Evolutionary conservation across 2,797 vertebrate species (phyloP).

Genomic region (Sebastes dallii): DNA sequence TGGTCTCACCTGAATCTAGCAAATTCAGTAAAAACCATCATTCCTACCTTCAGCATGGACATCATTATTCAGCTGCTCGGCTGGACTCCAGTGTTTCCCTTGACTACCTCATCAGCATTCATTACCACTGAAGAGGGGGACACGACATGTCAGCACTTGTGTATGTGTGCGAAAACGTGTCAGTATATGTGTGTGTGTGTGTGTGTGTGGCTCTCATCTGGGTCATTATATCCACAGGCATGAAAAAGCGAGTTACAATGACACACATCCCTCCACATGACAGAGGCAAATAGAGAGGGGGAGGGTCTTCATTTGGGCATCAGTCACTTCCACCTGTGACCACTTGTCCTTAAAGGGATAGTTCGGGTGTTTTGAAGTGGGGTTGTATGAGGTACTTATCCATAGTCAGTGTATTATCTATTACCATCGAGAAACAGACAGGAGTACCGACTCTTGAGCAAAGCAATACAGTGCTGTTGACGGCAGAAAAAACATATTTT

Average conservation of each 20-base stretch:
- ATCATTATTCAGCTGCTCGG: slow-evolving; percentile 40
- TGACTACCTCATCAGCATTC: slow-evolving; percentile 65
- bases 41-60: slow-evolving; percentile 17
- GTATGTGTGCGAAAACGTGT: not conserved
- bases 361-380: too few relatives aligned
- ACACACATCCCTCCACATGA: slow-evolving; percentile 48
- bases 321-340: slow-evolving; percentile 58
- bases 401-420: too few relatives aligned
- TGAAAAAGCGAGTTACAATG: slow-evolving; percentile 53
- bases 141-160: slow-evolving; percentile 32
- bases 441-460: too few relatives aligned
- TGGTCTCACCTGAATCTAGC: not conserved
- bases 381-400: too few relatives aligned
- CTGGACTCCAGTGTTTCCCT: slow-evolving; percentile 47
- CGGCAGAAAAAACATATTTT: too few relatives aligned
- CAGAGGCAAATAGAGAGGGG: slow-evolving; percentile 30
- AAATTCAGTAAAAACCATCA: not conserved
- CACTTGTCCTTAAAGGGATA: slow-evolving; percentile 18
- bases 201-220: slow-evolving; percentile 57
- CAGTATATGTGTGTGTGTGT: not conserved
- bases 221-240: slow-evolving; percentile 71
- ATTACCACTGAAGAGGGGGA: slow-evolving; percentile 45
- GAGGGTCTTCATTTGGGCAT: slow-evolving; percentile 26
- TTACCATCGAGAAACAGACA: too few relatives aligned
- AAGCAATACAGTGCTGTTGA: too few relatives aligned